Evolutionary conservation across 2,113 vertebrate genomes (phyloP).

Genomic region (Phalacrocorax brasilianus): DNA sequence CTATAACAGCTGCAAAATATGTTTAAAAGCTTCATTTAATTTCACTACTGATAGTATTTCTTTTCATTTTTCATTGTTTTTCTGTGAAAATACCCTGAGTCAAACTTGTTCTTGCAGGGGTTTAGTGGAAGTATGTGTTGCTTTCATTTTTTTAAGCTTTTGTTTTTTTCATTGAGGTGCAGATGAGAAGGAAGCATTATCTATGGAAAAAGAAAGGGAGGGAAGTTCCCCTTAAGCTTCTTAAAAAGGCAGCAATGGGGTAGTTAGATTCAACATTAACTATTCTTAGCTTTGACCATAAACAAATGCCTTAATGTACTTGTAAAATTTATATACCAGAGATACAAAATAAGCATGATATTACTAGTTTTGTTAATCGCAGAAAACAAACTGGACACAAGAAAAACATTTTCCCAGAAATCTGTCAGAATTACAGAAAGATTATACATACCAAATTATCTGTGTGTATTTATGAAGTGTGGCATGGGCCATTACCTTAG

Average conservation of each 20-base stretch:
- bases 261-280: not conserved
- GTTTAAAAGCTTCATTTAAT: not conserved
- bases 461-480: not conserved
- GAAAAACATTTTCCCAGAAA: not conserved
- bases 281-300: not conserved
- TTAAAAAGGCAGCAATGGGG: not conserved
- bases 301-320: not conserved
- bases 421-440: not conserved
- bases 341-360: constrained; percentile 36
- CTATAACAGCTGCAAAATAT: not conserved
- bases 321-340: constrained; percentile 54
- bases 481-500: not conserved
- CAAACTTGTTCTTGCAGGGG: not conserved
- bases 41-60: not conserved
- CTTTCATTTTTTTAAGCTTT: not conserved
- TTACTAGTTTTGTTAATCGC: constrained; percentile 43
- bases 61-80: not conserved
- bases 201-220: not conserved
- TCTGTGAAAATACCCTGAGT: not conserved
- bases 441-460: not conserved
- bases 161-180: not conserved
- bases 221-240: not conserved
- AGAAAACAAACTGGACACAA: constrained; percentile 11
- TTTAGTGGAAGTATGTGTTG: not conserved
- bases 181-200: not conserved